phyloP scores from a whole-genome alignment of 2,888 invertebrate genomes.

The Cephus runcator region DNA sequence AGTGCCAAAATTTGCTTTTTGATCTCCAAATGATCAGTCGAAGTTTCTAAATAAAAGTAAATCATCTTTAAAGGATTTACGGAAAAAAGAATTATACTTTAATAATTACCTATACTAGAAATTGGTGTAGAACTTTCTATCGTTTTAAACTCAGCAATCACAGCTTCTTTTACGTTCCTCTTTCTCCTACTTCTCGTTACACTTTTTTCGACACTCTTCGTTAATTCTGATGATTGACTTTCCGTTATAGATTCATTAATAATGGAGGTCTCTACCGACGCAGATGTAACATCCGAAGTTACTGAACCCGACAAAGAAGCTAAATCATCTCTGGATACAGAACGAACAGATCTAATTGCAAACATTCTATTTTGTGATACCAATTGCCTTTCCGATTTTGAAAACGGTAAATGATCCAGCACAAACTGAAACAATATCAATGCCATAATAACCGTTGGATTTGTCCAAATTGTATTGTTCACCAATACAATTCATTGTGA shows the following conservation, averaged over 20 bases:
- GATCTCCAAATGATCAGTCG: slow-evolving; percentile 69
- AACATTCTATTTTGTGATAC: slow-evolving; percentile 52
- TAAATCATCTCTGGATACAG: slow-evolving; percentile 33
- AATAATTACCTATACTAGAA: slow-evolving; percentile 16
- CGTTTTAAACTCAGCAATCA: slow-evolving; percentile 58
- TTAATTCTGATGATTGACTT: slow-evolving; percentile 28
- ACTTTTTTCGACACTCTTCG: slow-evolving; percentile 30
- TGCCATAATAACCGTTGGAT: not conserved
- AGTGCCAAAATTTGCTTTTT: slow-evolving; percentile 71
- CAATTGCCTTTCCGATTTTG: slow-evolving; percentile 68
- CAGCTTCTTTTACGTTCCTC: slow-evolving; percentile 61
- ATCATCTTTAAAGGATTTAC: not conserved
- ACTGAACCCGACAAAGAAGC: slow-evolving; percentile 35
- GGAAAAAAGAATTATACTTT: not conserved
- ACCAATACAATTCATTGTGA: not conserved
- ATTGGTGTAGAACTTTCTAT: slow-evolving; percentile 44
- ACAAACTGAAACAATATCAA: slow-evolving; percentile 64
- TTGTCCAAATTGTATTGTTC: not conserved
- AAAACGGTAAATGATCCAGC: slow-evolving; percentile 68
- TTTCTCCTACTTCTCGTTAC: slow-evolving; percentile 41
- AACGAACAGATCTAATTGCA: slow-evolving; percentile 38
- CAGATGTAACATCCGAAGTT: slow-evolving; percentile 26
- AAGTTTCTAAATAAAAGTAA: slow-evolving; percentile 44
- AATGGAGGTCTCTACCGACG: slow-evolving; percentile 21
- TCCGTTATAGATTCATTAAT: slow-evolving; percentile 18